Conservation (phyloP, 2,888 invertebrate genomes). For the Agrochola circellaris region DNA sequence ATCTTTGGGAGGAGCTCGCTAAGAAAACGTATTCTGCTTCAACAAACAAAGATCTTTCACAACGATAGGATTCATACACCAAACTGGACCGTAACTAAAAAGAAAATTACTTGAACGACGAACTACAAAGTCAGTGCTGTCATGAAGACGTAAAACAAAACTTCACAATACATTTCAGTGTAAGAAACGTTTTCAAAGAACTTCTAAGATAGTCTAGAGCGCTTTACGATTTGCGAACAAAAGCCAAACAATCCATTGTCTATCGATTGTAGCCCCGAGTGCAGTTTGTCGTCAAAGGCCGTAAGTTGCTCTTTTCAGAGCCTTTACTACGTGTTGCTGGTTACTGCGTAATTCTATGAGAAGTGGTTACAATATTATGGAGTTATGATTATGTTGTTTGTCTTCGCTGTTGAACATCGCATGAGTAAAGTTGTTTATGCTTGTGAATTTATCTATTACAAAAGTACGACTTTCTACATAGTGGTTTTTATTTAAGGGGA, state of each 20-base stretch:
- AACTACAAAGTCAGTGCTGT: conserved; percentile 69
- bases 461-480: background rate
- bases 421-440: conserved; percentile 5
- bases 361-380: conserved; percentile 47
- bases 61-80: conserved; percentile 62
- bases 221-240: conserved; percentile 86
- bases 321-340: conserved; percentile 75
- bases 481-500: background rate
- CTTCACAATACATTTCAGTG: conserved; percentile 78
- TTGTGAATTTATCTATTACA: background rate
- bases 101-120: conserved; percentile 69
- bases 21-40: conserved; percentile 53
- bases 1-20: conserved; percentile 22
- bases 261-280: conserved; percentile 85
- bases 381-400: conserved; percentile 30
- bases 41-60: conserved; percentile 56
- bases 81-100: conserved; percentile 62
- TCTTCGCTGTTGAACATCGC: conserved; percentile 3
- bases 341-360: conserved; percentile 61
- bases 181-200: conserved; percentile 82
- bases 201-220: conserved; percentile 78
- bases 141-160: conserved; percentile 76
- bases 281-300: conserved; percentile 87
- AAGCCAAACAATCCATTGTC: conserved; percentile 88
- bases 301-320: conserved; percentile 78